A percentile compares a stretch with the other conserved stretches of the same genome.
Evolutionary conservation across 2,888 invertebrate genomes (phyloP).

Genomic region (Cheilosia soror): DNA sequence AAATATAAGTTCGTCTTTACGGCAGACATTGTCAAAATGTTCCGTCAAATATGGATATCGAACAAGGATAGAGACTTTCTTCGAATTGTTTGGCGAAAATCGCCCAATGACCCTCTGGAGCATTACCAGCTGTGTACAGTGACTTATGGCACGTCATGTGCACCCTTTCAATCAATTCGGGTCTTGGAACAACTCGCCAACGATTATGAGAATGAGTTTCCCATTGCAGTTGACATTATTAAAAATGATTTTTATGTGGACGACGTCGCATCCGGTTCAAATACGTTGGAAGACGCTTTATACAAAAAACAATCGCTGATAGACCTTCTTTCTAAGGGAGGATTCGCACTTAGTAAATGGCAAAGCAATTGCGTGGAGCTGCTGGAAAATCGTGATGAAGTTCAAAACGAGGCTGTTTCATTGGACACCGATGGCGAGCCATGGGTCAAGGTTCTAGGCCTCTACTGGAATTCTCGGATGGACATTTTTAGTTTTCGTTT

Average conservation of each 20-base stretch:
- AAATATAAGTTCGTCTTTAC: too few relatives aligned
- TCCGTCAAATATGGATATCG: constrained; percentile 29
- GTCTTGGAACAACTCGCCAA: not conserved
- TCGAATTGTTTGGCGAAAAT: constrained; percentile 25
- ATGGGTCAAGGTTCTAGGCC: constrained; percentile 51
- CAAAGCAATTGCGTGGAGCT: constrained; percentile 15
- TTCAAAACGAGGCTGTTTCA: not conserved
- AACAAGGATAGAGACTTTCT: constrained; percentile 5
- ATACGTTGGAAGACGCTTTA: not conserved
- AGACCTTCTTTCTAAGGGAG: not conserved
- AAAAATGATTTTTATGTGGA: too few relatives aligned
- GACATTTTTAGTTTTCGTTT: constrained; percentile 52
- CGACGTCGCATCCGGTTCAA: too few relatives aligned
- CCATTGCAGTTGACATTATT: too few relatives aligned
- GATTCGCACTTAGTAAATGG: constrained; percentile 23
- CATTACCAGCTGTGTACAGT: not conserved
- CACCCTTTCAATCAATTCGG: not conserved
- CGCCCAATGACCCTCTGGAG: not conserved
- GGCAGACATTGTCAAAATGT: constrained; percentile 34
- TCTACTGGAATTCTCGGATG: constrained; percentile 49
- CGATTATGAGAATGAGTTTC: not conserved
- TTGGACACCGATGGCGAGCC: constrained; percentile 1
- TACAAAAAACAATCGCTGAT: not conserved
- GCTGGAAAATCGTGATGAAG: too few relatives aligned
- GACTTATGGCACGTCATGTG: not conserved